Conservation (phyloP, 1,140 invertebrate species). For the Streblospio benedicti region DNA sequence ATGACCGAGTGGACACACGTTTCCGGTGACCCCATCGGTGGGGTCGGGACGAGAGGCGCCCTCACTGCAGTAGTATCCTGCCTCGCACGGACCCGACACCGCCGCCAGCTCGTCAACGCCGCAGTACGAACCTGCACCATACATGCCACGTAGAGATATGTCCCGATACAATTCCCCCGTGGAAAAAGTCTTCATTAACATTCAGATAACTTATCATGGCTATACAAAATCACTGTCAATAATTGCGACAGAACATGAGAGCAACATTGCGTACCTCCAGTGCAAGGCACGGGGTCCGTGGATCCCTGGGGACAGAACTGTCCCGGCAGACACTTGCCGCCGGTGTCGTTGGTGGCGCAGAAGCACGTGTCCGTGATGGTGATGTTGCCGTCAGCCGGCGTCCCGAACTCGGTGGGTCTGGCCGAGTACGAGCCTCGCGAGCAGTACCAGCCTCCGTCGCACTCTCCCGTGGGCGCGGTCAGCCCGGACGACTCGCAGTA, state of each 20-base stretch:
- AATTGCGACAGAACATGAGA: too few relatives aligned
- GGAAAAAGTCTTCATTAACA: too few relatives aligned
- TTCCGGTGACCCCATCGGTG: constrained; percentile 38
- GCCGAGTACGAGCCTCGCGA: constrained; percentile 31
- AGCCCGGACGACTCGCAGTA: constrained; percentile 37
- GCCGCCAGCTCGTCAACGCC: constrained; percentile 10
- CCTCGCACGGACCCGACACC: constrained; percentile 30
- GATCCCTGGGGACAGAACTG: constrained; percentile 38
- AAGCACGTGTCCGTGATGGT: constrained; percentile 11
- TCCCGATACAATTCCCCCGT: too few relatives aligned
- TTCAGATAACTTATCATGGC: too few relatives aligned
- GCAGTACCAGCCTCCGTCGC: constrained; percentile 40
- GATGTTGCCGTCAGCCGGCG: too few relatives aligned
- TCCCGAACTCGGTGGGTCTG: constrained; percentile 32
- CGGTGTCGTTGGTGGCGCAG: constrained; percentile 33
- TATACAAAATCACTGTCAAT: too few relatives aligned
- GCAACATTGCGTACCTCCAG: constrained; percentile 26
- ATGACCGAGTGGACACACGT: constrained; percentile 13
- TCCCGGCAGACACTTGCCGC: constrained; percentile 33
- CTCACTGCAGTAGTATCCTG: constrained; percentile 37
- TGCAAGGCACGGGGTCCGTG: constrained; percentile 26
- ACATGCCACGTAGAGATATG: neutral
- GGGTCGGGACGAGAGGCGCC: constrained; percentile 26
- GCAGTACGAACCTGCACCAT: constrained; percentile 6
- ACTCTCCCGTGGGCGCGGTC: constrained; percentile 25